Percentiles rank a stretch among this genome's conserved stretches.
Conservation (phyloP, 2,113 vertebrate species). For the Daboia siamensis region DNA sequence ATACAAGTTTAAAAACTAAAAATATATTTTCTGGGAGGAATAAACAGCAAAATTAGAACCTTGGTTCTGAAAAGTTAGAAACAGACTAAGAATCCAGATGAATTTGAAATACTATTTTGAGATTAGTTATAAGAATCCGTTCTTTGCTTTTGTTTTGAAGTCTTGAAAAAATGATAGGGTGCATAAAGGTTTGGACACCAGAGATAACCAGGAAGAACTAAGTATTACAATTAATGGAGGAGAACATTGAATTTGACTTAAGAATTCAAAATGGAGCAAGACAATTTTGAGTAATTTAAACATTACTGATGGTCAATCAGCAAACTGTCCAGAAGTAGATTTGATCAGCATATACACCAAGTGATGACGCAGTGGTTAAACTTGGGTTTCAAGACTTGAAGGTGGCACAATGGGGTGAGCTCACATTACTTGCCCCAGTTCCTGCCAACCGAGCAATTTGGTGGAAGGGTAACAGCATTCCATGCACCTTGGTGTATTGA, state of each 20-base stretch:
- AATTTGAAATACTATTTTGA: background rate
- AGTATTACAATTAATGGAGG: background rate
- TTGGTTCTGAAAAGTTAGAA: background rate
- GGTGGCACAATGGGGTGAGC: background rate
- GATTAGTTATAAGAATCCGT: background rate
- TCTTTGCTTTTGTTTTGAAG: background rate
- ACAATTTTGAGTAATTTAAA: background rate
- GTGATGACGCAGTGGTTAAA: background rate
- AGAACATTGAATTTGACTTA: background rate
- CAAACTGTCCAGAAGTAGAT: background rate
- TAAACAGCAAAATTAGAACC: background rate
- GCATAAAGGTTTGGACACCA: background rate
- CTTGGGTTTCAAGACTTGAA: background rate
- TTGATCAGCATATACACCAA: background rate
- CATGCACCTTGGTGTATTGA: background rate
- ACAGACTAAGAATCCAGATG: background rate
- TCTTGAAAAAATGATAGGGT: background rate
- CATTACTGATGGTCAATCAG: background rate
- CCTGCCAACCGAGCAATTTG: background rate
- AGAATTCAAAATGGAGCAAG: background rate
- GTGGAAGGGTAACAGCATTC: background rate
- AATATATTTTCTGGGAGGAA: background rate
- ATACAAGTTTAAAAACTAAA: background rate
- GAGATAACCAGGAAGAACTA: background rate
- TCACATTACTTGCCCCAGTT: background rate